Evolutionary conservation across 23 tunicate genomes (phyloP), one percentile per base, ranked within the genome.

Genomic region (Halocynthia aurantium): DNA sequence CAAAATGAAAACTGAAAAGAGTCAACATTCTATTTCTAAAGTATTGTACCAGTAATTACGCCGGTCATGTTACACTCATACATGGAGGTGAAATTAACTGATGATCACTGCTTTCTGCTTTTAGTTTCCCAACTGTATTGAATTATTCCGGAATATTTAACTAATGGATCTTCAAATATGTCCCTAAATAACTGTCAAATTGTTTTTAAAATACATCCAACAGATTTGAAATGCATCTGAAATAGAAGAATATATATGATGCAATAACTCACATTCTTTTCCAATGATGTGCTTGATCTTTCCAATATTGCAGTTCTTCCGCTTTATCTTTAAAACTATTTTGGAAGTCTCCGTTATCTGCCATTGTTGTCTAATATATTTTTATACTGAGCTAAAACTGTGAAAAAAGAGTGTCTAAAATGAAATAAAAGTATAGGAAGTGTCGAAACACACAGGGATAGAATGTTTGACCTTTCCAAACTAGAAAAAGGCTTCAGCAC

Each of bases 301-400:
- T 83, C 96, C 96, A 89, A 58, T 84, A 89, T 52, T 80, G 72
- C 62, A 83, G 18, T 60, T 89, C 84, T 17, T 89, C 88, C 51
- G 80, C 82, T 10, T 62, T 57, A 61, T 63, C 67, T 10, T 78
- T 52, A 76, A 89, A 89, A 74, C 13, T 31, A 52, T 19, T 53
- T 52, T 54, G 56, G 56, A 74, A 74, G 55, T 74, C 64, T n/a
- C 56, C 78, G 62, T 65, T 54, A 54, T 74, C 78, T 15, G 78
- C 56, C 78, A 74, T 74, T 65, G 31, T 65, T 31, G 44, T 31
- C 44, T 31, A 4, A 31, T 0, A 31, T 31, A 31, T 31, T 4
- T 1, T 31, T 31, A 31, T 31, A 31, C 44, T 31, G 44, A 31
- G 44, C 44, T 31, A 31, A 31, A 31, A 31, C 44, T 31, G 44